Evolutionary conservation across 2,888 invertebrate species (phyloP).

Genomic region (Heliconius hortense): DNA sequence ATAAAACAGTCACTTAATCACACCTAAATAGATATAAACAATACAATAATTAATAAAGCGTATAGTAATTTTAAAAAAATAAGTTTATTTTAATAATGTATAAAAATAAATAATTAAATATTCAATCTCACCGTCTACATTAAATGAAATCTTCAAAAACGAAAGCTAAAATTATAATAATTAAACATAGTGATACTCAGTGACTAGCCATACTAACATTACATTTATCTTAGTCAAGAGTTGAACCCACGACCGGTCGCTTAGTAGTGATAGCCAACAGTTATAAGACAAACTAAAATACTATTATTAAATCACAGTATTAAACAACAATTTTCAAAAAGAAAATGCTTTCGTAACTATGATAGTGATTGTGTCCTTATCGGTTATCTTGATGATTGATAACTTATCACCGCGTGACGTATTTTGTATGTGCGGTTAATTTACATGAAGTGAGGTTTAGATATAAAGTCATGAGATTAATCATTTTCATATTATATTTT

Average conservation of each 20-base stretch:
- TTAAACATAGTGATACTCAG: too few relatives aligned
- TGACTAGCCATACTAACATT: not conserved
- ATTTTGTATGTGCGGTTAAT: conserved; percentile 3
- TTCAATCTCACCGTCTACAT: too few relatives aligned
- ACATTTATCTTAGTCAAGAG: not conserved
- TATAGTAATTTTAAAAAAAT: too few relatives aligned
- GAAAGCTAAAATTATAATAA: too few relatives aligned
- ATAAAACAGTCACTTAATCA: too few relatives aligned
- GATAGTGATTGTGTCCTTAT: conserved; percentile 2
- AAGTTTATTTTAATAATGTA: too few relatives aligned
- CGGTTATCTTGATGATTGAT: conserved; percentile 19
- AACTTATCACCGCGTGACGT: conserved; percentile 13
- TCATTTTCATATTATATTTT: too few relatives aligned
- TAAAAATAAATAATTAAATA: too few relatives aligned
- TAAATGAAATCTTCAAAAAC: too few relatives aligned
- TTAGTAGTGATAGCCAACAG: not conserved
- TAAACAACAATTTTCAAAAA: conserved; percentile 1
- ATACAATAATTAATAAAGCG: too few relatives aligned
- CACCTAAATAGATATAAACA: too few relatives aligned
- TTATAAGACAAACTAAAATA: not conserved
- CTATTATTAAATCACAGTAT: not conserved
- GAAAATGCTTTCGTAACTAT: conserved; percentile 12
- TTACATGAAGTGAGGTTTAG: not conserved
- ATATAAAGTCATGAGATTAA: not conserved
- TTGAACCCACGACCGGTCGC: not conserved